phyloP scores from a whole-genome alignment of 1,140 invertebrate species.

The Manduca sexta region DNA sequence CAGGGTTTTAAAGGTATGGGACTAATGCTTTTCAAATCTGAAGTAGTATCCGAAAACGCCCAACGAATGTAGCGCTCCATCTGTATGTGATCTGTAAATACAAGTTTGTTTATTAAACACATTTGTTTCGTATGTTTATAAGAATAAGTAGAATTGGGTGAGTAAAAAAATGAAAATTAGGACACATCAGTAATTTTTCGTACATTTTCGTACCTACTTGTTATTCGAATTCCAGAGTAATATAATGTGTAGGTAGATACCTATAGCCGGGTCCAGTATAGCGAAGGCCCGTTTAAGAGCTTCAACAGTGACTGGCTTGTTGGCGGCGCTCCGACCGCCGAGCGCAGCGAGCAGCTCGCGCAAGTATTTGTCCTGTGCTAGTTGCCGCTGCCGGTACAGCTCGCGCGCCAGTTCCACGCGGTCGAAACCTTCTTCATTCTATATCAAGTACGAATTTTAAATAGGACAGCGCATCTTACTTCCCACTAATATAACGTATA shows the following conservation, averaged over 20 bases:
- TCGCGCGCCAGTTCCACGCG: constrained; percentile 58
- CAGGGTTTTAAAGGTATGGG: constrained; percentile 46
- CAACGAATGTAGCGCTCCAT: constrained; percentile 69
- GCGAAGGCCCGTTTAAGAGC: constrained; percentile 60
- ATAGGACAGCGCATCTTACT: not conserved
- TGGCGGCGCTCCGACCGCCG: constrained; percentile 33
- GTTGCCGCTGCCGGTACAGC: constrained; percentile 54
- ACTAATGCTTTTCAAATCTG: constrained; percentile 39
- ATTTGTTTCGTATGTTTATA: no score
- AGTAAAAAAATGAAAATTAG: no score
- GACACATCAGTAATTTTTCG: no score
- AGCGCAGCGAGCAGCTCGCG: constrained; percentile 53
- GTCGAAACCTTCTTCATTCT: constrained; percentile 69
- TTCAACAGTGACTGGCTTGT: constrained; percentile 43
- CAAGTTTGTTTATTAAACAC: no score
- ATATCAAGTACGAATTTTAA: not conserved
- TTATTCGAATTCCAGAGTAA: no score
- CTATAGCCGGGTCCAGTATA: constrained; percentile 64
- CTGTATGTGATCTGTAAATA: constrained; percentile 63
- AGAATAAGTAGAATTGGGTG: no score
- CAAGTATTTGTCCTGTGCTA: constrained; percentile 64
- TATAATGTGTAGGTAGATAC: no score
- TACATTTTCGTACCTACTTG: no score
- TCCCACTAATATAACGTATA: not conserved
- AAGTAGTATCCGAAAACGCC: constrained; percentile 54